Percentiles rank a stretch among this genome's conserved stretches.
phyloP scores from a whole-genome alignment of 1,140 invertebrate genomes.

The Augochlora pura region DNA sequence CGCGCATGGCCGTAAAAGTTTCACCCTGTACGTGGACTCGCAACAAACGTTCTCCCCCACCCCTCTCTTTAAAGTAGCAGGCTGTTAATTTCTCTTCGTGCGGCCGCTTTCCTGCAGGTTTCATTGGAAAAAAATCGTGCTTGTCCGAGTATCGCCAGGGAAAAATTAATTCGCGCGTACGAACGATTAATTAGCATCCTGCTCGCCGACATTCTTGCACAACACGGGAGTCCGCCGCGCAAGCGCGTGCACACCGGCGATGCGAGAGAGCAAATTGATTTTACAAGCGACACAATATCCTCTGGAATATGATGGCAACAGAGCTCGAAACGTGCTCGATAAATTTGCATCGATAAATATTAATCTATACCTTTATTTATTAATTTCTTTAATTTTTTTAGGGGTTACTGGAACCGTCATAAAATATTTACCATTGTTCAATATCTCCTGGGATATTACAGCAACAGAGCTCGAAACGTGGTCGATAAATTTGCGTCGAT shows the following conservation, averaged over 20 bases:
- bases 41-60: slow-evolving; percentile 1
- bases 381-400: too few relatives aligned
- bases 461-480: too few relatives aligned
- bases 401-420: too few relatives aligned
- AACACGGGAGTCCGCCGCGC: slow-evolving; percentile 12
- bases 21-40: slow-evolving; percentile 12
- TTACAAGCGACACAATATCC: slow-evolving; percentile 25
- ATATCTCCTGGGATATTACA: too few relatives aligned
- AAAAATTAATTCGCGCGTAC: slow-evolving; percentile 55
- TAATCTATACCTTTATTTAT: too few relatives aligned
- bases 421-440: too few relatives aligned
- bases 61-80: too few relatives aligned
- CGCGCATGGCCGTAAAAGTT: background rate
- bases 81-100: slow-evolving; percentile 35
- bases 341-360: too few relatives aligned
- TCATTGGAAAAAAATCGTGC: slow-evolving; percentile 61
- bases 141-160: slow-evolving; percentile 40
- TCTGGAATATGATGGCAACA: background rate
- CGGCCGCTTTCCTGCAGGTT: slow-evolving; percentile 21
- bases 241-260: slow-evolving; percentile 1
- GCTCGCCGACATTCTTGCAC: slow-evolving; percentile 27
- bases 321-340: background rate
- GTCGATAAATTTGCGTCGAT: too few relatives aligned
- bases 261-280: slow-evolving; percentile 3
- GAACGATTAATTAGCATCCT: slow-evolving; percentile 52